Percentiles rank a stretch among this genome's conserved stretches.
phyloP scores from a whole-genome alignment of 2,797 vertebrate genomes.

The Buceros bicornis region DNA sequence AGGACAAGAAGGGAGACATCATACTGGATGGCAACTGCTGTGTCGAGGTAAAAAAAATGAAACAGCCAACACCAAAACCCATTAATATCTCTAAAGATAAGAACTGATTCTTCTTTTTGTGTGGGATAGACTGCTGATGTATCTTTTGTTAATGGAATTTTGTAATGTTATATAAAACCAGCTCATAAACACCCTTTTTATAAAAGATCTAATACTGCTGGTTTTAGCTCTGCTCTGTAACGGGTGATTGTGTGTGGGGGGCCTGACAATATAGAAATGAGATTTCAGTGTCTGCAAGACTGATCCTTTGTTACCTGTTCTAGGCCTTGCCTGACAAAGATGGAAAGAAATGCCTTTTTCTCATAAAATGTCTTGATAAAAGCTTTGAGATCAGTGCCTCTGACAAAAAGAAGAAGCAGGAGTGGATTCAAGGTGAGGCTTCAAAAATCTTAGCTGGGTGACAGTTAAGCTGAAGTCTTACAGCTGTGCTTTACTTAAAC shows the following conservation, averaged over 20 bases:
- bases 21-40: slow-evolving; percentile 88
- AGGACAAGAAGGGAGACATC: slow-evolving; percentile 95
- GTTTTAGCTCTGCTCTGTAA: neutral
- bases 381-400: slow-evolving; percentile 96
- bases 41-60: slow-evolving; percentile 86
- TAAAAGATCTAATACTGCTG: neutral
- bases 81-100: neutral
- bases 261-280: neutral
- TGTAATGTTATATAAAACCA: neutral
- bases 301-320: slow-evolving; percentile 27
- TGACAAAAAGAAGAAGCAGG: slow-evolving; percentile 98
- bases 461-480: neutral
- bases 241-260: neutral
- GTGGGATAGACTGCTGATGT: neutral
- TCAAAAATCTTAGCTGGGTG: neutral
- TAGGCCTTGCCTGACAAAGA: slow-evolving; percentile 95
- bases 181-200: neutral
- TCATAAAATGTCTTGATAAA: slow-evolving; percentile 92
- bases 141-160: neutral
- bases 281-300: neutral
- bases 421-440: slow-evolving; percentile 95
- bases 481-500: neutral
- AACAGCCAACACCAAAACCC: neutral
- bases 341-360: slow-evolving; percentile 95
- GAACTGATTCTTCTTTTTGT: neutral